Evolutionary conservation across 1,140 invertebrate species (phyloP), one percentile per base, ranked within the genome.

Genomic region (Saccostrea cuccullata): DNA sequence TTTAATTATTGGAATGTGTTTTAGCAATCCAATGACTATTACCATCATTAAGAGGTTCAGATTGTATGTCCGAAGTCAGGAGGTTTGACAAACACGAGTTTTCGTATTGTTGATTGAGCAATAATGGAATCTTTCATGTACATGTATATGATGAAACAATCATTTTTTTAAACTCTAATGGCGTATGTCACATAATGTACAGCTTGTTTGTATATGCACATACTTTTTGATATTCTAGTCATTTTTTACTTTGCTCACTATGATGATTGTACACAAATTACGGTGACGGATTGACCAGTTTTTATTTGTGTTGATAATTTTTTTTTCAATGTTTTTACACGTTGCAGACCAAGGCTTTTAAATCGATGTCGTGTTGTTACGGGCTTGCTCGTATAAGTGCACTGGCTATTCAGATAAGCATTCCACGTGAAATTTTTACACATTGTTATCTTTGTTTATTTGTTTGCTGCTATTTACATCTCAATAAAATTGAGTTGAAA

Each of bases 401-500:
- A 77, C 70, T 15, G 30, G 26, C 23, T 30, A 26, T 77, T 77
- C 70, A 77, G 26, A 77, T 77, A 36, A 77, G 13, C 70, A 77
- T 77, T 77, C 70, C 70, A 77, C 70, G 23, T 77, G 70, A 77
- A 13, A 77, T 77, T 77, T 36, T 77, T 77, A 77, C 70, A 77
- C 17, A 36, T 73, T 77, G 70, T 77, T 77, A 77, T 77, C 47
- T 47, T 12, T 26, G 23, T 77, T 77, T 77, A 77, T 77, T 47
- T 73, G 67, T 73, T 73, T 77, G 70, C 70, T 77, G 70, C 70
- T 77, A 67, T 77, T 77, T 77, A 77, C 26, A 77, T 77, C 70
- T 77, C 70, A 77, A 77, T 77, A 77, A 77, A 77, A 77, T 77
- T 77, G 70, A 77, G 70, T 77, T 77, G 23, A 77, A 77, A 77